These are phyloP conservation scores for Hippoglossus hippoglossus DNA, from an alignment of 2,797 vertebrate genomes.

Conservation along the genomic window DNA sequence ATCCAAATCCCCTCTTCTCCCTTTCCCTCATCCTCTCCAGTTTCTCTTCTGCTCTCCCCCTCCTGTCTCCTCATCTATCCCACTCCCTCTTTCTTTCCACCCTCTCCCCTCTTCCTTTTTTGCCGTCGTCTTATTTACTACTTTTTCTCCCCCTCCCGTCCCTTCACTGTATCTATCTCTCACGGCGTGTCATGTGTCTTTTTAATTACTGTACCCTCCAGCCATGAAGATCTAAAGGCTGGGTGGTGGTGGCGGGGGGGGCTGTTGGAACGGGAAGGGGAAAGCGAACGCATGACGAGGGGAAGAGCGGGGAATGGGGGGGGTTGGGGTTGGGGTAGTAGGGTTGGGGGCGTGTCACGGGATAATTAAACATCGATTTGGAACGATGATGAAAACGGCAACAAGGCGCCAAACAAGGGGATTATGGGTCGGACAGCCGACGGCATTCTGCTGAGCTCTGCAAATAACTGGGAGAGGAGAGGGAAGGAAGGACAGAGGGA, in stretches of 20 bases:
- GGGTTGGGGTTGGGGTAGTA: not conserved
- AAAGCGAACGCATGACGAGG: slow-evolving; percentile 10
- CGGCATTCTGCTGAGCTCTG: slow-evolving; percentile 54
- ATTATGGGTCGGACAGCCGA: slow-evolving; percentile 59
- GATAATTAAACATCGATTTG: slow-evolving; percentile 80
- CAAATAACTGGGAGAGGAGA: slow-evolving; percentile 35
- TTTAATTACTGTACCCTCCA: slow-evolving; percentile 58
- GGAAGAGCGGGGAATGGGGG: not conserved
- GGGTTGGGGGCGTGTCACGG: slow-evolving; percentile 24
- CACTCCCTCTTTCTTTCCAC: slow-evolving; percentile 24
- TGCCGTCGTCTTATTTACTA: not conserved
- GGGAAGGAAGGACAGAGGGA: slow-evolving; percentile 19
- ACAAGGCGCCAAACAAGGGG: slow-evolving; percentile 69
- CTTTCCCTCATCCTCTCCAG: slow-evolving; percentile 32
- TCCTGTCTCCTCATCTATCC: slow-evolving; percentile 29
- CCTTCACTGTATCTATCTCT: slow-evolving; percentile 1
- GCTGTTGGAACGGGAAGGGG: not conserved
- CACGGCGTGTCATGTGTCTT: slow-evolving; percentile 30
- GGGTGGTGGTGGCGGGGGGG: not conserved
- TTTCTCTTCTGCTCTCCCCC: slow-evolving; percentile 13
- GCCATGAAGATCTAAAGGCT: slow-evolving; percentile 42
- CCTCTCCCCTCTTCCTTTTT: slow-evolving; percentile 7
- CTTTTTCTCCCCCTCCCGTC: not conserved
- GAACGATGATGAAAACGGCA: slow-evolving; percentile 68
- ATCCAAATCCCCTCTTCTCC: slow-evolving; percentile 49